Evolutionary conservation across 2,113 vertebrate genomes (phyloP), one percentile per base, ranked within the genome.

Genomic region (Melanostigma gelatinosum): DNA sequence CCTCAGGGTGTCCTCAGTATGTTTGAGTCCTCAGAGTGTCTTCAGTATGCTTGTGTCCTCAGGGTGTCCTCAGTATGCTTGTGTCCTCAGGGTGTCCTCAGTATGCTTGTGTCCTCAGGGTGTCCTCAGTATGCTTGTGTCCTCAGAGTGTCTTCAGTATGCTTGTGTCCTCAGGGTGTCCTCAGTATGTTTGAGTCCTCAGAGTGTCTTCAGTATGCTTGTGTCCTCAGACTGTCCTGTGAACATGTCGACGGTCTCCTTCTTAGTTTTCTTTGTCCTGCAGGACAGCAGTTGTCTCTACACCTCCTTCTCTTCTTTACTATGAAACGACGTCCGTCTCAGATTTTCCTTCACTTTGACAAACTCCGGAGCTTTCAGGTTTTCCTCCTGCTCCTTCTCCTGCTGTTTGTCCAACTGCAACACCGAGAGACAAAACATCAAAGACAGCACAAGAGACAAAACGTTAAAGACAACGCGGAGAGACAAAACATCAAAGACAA

Each of bases 281-380:
- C 18, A 46, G 77, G 75, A 69, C 77, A 66, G 34, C 10, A 40
- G 13, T 22, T 9, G 38, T 68, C 79, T 92, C 84, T 96, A 98
- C 1, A 92, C 95, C 11, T 95, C 94, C 80, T 96, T 94, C 89
- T 98, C 96, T 0, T 94, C 95, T 10, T 92, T 93, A 0, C 79
- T 87, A 54, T 95, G 90, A 0, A 94, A 90, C 0, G 97, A 93
- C 0, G 97, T 99, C 88, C 96, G 94, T 78, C 97, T 96, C 75
- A 99, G 93, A 68, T 98, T 99, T 73, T 98, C 97, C 83, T 97
- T 96, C 55, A 99, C 98, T 94, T 96, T 98, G 65, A 99, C 94
- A 32, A 99, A 99, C 88, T 99, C 98, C 0, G 97, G 98, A 44
- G 96, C 95, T 1, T 89, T 95, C n/a, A 94, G 93, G 68, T 95